Evolutionary conservation across 2,113 vertebrate species (phyloP).

Genomic region (Ailuropoda melanoleuca): DNA sequence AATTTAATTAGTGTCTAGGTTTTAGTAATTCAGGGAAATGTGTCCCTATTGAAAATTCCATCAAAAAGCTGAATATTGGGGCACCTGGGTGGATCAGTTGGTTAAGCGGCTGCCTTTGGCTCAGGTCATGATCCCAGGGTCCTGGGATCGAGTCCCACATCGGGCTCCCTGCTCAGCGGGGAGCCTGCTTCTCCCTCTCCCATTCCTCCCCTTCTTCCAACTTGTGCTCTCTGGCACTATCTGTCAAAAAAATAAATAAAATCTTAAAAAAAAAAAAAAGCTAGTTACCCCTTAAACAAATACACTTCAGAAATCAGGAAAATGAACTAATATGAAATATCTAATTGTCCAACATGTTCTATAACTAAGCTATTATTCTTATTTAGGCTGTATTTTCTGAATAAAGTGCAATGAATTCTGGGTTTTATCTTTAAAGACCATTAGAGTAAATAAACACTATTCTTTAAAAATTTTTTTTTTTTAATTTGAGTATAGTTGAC

Average conservation of each 20-base stretch:
- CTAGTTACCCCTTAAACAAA: not conserved
- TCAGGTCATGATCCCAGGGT: too few species aligned
- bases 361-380: slow-evolving; percentile 3
- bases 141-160: too few species aligned
- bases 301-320: not conserved
- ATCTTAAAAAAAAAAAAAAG: too few species aligned
- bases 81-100: too few species aligned
- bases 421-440: not conserved
- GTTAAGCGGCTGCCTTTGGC: too few species aligned
- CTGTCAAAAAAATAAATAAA: too few species aligned
- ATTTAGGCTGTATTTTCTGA: slow-evolving; percentile 5
- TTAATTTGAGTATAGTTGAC: not conserved
- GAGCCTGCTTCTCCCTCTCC: too few species aligned
- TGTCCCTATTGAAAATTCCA: not conserved
- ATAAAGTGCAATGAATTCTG: slow-evolving; percentile 35
- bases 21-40: not conserved
- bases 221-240: too few species aligned
- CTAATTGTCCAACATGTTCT: not conserved
- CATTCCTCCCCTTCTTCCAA: too few species aligned
- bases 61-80: too few species aligned
- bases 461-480: not conserved
- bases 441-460: not conserved
- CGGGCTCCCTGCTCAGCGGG: too few species aligned
- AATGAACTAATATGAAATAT: not conserved
- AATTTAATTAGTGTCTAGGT: not conserved